Base-by-base conservation (phyloP, 2,113 vertebrate genomes). In the Aix galericulata region DNA sequence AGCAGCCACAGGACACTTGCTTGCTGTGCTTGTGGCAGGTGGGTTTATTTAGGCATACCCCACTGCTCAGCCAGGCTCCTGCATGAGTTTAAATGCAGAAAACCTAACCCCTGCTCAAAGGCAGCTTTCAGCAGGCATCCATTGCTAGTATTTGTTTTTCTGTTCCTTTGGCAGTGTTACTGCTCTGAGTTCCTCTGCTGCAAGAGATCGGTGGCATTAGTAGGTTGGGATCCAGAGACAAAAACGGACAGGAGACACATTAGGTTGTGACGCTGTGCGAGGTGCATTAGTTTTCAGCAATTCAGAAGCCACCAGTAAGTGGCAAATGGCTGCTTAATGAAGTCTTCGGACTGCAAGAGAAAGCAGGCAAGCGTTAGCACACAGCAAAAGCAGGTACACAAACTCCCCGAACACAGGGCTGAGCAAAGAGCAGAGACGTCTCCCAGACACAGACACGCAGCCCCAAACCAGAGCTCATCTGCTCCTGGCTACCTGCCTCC, bases 301-400 rank as follows among this genome's bases (percentile, higher is more conserved):
- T 79, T 91, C 69, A 75, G 81, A 81, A 88, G 31, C 83, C 86
- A 88, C 77, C 13, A 3, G 0, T 2, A 48, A 91, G 92, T 32
- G 77, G 93, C 59, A 67, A 67, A 46, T 12, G 40, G 91, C 76
- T 68, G 46, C 46, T 38, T 46, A 86, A n/a, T 53, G 73, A 48
- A 64, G 44, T 29, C 16, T 44, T 75, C 64, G 5, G 80, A 89
- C 92, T 91, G 93, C 89, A 92, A 89, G 74, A 82, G 91, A 91
- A 85, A 93, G 94, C 77, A 93, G 77, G 88, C 62, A 69, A 66
- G 88, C 3, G 0, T 86, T 73, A 89, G 59, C 76, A 81, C 58
- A 55, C 20, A 55, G 88, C 40, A 21, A 85, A 73, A 74, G 91
- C 88, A 59, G 58, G 56, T 4, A 42, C 68, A n/a, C 8, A 17